Percentiles rank a stretch among this genome's conserved stretches.
Evolutionary conservation across 2,797 vertebrate species (phyloP).

Genomic region (Meriones psammophilus): DNA sequence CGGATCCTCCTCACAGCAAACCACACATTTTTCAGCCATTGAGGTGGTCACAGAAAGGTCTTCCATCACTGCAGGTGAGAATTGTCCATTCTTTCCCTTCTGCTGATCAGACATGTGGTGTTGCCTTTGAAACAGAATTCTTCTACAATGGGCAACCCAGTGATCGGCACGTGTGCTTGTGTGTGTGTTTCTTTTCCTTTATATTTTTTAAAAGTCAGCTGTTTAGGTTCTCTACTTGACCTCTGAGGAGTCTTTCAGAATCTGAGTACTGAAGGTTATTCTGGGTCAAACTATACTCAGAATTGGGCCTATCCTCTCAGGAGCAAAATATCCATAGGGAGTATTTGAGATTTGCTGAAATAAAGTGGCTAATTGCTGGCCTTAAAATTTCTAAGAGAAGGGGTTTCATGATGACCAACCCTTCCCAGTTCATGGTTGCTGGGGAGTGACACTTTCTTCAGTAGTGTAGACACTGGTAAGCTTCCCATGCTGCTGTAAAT

Average conservation of each 20-base stretch:
- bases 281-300: neutral
- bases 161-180: neutral
- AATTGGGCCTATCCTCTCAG: neutral
- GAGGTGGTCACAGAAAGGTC: neutral
- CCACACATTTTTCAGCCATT: neutral
- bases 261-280: neutral
- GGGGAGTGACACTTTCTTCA: too few species aligned
- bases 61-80: conserved; percentile 61
- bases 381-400: neutral
- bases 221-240: conserved; percentile 46
- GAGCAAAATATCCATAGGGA: neutral
- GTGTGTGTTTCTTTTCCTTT: neutral
- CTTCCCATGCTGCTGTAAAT: neutral
- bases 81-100: neutral
- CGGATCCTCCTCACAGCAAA: neutral
- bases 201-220: conserved; percentile 36
- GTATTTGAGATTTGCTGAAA: neutral
- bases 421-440: neutral
- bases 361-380: neutral
- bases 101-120: neutral
- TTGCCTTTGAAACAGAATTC: neutral
- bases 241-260: neutral
- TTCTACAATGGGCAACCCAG: neutral
- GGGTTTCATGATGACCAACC: neutral
- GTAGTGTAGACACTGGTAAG: neutral